Evolutionary conservation across 2,888 invertebrate species (phyloP).

Genomic region (Lordiphosa andalusiaca): DNA sequence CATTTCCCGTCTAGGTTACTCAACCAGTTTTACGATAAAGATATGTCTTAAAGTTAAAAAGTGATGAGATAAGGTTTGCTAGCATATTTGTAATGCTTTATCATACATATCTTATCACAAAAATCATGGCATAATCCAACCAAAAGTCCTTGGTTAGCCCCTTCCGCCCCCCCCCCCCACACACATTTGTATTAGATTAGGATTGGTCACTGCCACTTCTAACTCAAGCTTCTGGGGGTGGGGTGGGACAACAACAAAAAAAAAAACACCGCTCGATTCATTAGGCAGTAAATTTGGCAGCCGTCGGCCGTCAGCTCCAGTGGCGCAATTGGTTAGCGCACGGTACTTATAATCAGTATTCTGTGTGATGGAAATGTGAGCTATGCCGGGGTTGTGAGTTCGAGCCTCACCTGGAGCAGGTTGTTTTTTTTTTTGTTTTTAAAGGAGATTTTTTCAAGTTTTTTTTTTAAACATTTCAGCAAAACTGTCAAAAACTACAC

Average conservation of each 20-base stretch:
- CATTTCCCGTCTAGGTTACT: too few species aligned
- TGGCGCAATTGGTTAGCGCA: slow-evolving; percentile 99
- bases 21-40: too few species aligned
- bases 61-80: too few species aligned
- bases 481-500: slow-evolving; percentile 54
- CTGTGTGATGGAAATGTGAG: slow-evolving; percentile 85
- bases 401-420: slow-evolving; percentile 99
- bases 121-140: too few species aligned
- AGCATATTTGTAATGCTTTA: too few species aligned
- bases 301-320: slow-evolving; percentile 86
- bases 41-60: too few species aligned
- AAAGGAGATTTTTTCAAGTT: not conserved
- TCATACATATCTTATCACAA: too few species aligned
- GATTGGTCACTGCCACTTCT: slow-evolving; percentile 3
- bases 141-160: slow-evolving; percentile 2
- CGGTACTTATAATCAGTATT: slow-evolving; percentile 99
- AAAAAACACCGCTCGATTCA: not conserved
- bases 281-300: slow-evolving; percentile 5
- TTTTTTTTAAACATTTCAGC: slow-evolving; percentile 55
- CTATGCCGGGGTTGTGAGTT: slow-evolving; percentile 99
- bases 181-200: not conserved
- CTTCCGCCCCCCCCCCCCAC: too few species aligned
- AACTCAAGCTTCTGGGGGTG: slow-evolving; percentile 4
- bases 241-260: not conserved
- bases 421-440: not conserved